phyloP scores from a whole-genome alignment of 2,113 vertebrate genomes.

The Aptenodytes forsteri region DNA sequence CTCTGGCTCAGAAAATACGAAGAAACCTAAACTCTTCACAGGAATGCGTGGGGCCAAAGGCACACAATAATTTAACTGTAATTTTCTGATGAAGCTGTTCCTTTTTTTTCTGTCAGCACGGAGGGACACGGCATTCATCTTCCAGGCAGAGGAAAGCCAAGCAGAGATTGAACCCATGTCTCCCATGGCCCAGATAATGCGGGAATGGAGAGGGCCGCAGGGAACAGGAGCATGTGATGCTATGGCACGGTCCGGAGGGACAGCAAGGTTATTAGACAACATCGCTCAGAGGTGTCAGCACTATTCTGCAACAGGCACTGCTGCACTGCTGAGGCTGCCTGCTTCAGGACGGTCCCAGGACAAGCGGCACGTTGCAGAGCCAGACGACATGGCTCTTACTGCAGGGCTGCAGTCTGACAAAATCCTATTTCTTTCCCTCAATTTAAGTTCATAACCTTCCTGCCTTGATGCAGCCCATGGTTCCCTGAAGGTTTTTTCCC shows the following conservation, averaged over 20 bases:
- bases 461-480: neutral
- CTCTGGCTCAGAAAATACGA: neutral
- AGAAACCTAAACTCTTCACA: neutral
- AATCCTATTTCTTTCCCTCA: neutral
- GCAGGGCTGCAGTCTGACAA: neutral
- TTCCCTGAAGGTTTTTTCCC: neutral
- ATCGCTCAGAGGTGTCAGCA: neutral
- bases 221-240: neutral
- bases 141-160: neutral
- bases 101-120: rapidly evolving
- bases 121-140: neutral
- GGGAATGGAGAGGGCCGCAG: rapidly evolving
- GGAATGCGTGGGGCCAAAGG: neutral
- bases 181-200: rapidly evolving
- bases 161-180: neutral
- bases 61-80: rapidly evolving
- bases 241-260: rapidly evolving
- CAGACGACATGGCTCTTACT: rapidly evolving
- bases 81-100: neutral
- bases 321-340: neutral
- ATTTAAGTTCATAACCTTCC: neutral
- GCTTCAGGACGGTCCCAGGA: neutral
- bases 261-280: too few relatives aligned
- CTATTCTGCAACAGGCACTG: too few relatives aligned
- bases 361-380: neutral